phyloP scores from a whole-genome alignment of 2,797 vertebrate species.

The Stomatorhinus walkeri region DNA sequence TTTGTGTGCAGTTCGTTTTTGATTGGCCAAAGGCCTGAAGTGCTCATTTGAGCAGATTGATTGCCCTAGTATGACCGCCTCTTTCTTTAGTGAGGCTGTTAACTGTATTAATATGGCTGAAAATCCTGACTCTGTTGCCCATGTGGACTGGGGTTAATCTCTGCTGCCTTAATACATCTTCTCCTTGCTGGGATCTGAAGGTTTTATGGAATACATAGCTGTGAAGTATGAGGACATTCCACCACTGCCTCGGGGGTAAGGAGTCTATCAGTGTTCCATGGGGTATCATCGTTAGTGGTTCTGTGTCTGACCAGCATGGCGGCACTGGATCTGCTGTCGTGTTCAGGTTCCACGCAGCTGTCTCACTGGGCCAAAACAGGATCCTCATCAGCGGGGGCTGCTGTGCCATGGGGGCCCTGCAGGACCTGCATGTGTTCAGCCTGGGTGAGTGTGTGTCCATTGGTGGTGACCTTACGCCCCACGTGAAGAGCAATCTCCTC shows the following conservation, averaged over 20 bases:
- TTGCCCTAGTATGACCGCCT: background rate
- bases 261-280: constrained; percentile 6
- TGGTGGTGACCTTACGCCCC: background rate
- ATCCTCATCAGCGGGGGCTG: constrained; percentile 78
- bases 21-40: background rate
- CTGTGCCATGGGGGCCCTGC: constrained; percentile 68
- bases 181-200: constrained; percentile 44
- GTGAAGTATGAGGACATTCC: constrained; percentile 65
- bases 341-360: constrained; percentile 75
- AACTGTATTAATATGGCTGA: background rate
- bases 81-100: background rate
- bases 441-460: constrained; percentile 53
- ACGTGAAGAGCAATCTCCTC: background rate
- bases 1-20: background rate
- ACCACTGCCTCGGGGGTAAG: constrained; percentile 68
- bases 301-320: background rate
- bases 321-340: background rate
- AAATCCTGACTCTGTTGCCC: background rate
- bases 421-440: constrained; percentile 70
- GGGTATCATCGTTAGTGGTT: background rate
- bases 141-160: background rate
- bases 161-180: background rate
- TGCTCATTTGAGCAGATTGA: background rate
- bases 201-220: constrained; percentile 81
- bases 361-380: constrained; percentile 66